Conservation (phyloP, 2,113 vertebrate species). For the Chloropsis hardwickii region DNA sequence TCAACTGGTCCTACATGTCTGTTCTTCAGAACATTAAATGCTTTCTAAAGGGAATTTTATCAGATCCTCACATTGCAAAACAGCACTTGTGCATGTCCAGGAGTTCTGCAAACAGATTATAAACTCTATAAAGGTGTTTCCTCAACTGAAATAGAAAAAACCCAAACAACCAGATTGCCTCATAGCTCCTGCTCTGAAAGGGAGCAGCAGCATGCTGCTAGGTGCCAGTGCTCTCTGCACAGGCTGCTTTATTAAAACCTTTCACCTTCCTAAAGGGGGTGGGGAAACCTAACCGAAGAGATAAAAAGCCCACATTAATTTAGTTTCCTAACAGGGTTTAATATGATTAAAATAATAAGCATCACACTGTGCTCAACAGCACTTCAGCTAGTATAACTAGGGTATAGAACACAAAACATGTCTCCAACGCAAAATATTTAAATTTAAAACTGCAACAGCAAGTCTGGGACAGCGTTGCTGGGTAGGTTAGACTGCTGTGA, state of each 20-base stretch:
- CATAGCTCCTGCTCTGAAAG: not conserved
- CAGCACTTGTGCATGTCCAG: not conserved
- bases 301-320: not conserved
- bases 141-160: not conserved
- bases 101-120: not conserved
- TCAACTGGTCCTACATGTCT: not conserved
- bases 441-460: not conserved
- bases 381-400: not conserved
- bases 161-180: not conserved
- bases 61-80: not conserved
- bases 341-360: constrained; percentile 10
- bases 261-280: not conserved
- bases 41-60: not conserved
- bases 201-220: not conserved
- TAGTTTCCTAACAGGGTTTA: not conserved
- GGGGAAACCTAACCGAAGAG: not conserved
- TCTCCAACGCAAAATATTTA: not conserved
- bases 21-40: not conserved
- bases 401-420: not conserved
- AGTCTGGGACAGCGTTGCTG: not conserved
- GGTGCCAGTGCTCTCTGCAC: not conserved
- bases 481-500: not conserved
- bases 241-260: not conserved
- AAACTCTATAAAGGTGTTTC: not conserved
- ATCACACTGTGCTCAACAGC: not conserved